A percentile compares a stretch with the other conserved stretches of the same genome.
phyloP scores from a whole-genome alignment of 2,797 vertebrate species.

The Tamandua tetradactyla region DNA sequence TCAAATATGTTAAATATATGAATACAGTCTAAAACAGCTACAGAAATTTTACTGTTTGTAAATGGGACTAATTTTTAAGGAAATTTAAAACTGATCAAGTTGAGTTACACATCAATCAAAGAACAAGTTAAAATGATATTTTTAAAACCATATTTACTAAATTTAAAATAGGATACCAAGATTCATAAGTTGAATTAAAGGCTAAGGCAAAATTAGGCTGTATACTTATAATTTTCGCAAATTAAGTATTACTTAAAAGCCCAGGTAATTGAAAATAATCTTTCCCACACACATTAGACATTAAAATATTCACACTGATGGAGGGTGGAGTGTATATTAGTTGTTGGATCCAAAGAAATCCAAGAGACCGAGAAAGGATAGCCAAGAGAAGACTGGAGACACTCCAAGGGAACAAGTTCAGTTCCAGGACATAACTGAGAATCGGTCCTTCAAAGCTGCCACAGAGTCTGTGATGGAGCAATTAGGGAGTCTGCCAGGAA shows the following conservation, averaged over 20 bases:
- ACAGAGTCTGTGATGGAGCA: neutral
- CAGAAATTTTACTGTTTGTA: neutral
- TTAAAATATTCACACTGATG: neutral
- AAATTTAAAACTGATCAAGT: slow-evolving; percentile 47
- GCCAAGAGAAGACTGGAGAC: neutral
- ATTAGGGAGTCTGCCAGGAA: neutral
- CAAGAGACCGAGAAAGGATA: neutral
- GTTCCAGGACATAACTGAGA: neutral
- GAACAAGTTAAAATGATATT: slow-evolving; percentile 5
- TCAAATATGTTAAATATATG: neutral
- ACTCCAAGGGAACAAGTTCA: neutral
- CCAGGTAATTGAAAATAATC: neutral
- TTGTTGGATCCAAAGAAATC: neutral
- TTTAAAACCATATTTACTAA: neutral
- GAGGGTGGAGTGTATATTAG: neutral
- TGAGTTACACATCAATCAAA: slow-evolving; percentile 48
- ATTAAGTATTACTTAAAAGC: slow-evolving; percentile 34
- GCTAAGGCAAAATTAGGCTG: slow-evolving; percentile 11
- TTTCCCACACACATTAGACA: neutral
- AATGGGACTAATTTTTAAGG: neutral
- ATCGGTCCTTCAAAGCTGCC: neutral
- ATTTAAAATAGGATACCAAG: slow-evolving; percentile 28
- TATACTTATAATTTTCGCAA: slow-evolving; percentile 32
- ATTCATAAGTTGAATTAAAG: slow-evolving; percentile 48
- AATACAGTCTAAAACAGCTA: slow-evolving; percentile 11